A percentile compares a stretch with the other conserved stretches of the same genome.
Conservation (phyloP, 2,888 invertebrate species). For the Serrognathus titanus region DNA sequence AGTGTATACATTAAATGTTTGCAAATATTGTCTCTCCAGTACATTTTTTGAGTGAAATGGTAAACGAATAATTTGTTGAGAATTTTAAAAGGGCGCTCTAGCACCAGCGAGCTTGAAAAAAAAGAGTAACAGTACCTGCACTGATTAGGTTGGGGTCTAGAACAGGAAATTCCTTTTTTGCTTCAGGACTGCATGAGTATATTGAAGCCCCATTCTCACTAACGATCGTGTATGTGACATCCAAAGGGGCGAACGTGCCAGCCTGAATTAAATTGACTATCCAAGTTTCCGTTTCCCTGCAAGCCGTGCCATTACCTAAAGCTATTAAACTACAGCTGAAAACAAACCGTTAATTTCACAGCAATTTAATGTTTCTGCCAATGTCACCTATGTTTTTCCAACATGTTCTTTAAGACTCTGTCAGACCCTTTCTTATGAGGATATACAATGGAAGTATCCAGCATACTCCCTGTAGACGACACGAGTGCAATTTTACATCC, state of each 20-base stretch:
- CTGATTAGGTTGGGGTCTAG: slow-evolving; percentile 81
- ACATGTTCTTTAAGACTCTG: slow-evolving; percentile 52
- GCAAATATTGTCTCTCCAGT: too few relatives aligned
- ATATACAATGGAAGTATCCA: slow-evolving; percentile 68
- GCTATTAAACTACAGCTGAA: slow-evolving; percentile 77
- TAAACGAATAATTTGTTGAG: too few relatives aligned
- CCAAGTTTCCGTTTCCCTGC: slow-evolving; percentile 82
- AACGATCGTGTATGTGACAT: slow-evolving; percentile 75
- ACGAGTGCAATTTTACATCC: slow-evolving; percentile 89
- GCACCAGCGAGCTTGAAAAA: too few relatives aligned
- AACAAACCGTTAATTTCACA: neutral
- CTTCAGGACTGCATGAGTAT: slow-evolving; percentile 84
- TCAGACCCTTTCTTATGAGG: slow-evolving; percentile 54
- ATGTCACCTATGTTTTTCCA: slow-evolving; percentile 50
- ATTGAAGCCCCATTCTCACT: slow-evolving; percentile 90
- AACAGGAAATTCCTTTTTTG: slow-evolving; percentile 78
- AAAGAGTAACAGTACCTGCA: slow-evolving; percentile 52
- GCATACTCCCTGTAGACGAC: slow-evolving; percentile 65
- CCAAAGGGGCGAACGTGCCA: slow-evolving; percentile 55
- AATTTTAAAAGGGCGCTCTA: too few relatives aligned
- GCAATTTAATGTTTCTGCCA: neutral
- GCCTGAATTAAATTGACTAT: slow-evolving; percentile 58
- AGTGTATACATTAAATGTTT: too few relatives aligned
- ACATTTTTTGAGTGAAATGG: too few relatives aligned
- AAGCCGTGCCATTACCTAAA: slow-evolving; percentile 87